Evolutionary conservation across 2,797 vertebrate species (phyloP).

Genomic region (Pangasius djambal): DNA sequence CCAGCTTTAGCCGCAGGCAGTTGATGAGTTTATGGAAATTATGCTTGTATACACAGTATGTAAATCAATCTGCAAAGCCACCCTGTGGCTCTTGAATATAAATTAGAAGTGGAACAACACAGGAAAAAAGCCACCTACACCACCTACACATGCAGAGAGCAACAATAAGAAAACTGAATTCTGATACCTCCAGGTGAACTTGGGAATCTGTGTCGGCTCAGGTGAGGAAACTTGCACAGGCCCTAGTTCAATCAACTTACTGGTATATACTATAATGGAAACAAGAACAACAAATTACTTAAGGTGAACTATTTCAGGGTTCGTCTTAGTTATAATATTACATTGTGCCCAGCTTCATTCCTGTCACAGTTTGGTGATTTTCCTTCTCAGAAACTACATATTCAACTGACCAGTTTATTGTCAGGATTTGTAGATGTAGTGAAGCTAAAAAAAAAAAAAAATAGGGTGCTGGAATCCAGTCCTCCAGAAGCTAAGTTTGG

Average conservation of each 20-base stretch:
- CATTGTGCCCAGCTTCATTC: background rate
- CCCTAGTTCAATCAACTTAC: background rate
- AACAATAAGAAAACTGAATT: constrained; percentile 11
- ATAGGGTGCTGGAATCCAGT: background rate
- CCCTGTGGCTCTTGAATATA: constrained; percentile 32
- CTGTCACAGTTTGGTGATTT: background rate
- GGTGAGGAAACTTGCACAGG: background rate
- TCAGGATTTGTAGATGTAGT: background rate
- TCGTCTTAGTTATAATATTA: background rate
- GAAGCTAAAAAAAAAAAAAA: background rate
- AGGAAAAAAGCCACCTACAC: background rate
- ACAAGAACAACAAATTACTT: background rate
- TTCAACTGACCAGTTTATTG: background rate
- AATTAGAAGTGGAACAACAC: constrained; percentile 24
- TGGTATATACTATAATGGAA: background rate
- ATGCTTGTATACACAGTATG: constrained; percentile 67
- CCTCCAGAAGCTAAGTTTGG: background rate
- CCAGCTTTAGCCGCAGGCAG: constrained; percentile 67
- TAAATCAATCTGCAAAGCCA: constrained; percentile 62
- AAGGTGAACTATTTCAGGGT: background rate
- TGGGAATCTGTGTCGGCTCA: background rate
- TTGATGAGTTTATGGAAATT: constrained; percentile 75
- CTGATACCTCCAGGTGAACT: constrained; percentile 4
- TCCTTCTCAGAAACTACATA: background rate
- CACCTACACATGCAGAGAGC: background rate